Evolutionary conservation across 2,888 invertebrate genomes (phyloP), one percentile per base, ranked within the genome.

Genomic region (Shargacucullia verbasci): DNA sequence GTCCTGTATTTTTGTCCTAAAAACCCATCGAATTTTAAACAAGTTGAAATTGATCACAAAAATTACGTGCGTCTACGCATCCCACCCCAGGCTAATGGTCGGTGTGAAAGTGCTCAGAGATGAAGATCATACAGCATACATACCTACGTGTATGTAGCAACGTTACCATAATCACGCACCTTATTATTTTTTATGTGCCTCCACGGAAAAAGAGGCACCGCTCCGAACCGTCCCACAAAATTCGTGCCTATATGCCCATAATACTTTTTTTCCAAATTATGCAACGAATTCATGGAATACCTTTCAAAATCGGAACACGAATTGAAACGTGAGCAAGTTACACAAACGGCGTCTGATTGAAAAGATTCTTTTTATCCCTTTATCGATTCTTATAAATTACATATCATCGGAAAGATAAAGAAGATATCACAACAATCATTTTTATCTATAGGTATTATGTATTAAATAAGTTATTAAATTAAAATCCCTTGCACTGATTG

Each of bases 141-240:
- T 80, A 77, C 78, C 71, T 75, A 65, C 67, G 73, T 73, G 67
- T 64, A 68, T 73, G 70, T 74, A 74, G 62, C 70, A 79, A 76
- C 77, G 74, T 78, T 76, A 84, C 82, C 79, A 87, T 88, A 85
- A 92, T 87, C 88, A 87, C 76, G 80, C 66, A 83, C 82, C 90
- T 90, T 92, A 92, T 92, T 92, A 92, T 92, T 92, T 92, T 93
- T 92, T 92, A 92, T 92, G 90, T 86, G 87, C 81, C 81, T 84
- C 82, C 80, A 78, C 78, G 73, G 72, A 76, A 79, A 73, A 77
- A 70, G 69, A 66, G 31, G 15, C 44, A 58, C 61, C 49, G 53
- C 40, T 76, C 73, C 78, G 70, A 78, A 59, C 33, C 62, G 34
- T 69, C 58, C 34, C 54, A 61, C 50, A 55, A 61, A 64, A 49